Evolutionary conservation across 2,113 vertebrate genomes (phyloP).

Genomic region (Aleadryas rufinucha): DNA sequence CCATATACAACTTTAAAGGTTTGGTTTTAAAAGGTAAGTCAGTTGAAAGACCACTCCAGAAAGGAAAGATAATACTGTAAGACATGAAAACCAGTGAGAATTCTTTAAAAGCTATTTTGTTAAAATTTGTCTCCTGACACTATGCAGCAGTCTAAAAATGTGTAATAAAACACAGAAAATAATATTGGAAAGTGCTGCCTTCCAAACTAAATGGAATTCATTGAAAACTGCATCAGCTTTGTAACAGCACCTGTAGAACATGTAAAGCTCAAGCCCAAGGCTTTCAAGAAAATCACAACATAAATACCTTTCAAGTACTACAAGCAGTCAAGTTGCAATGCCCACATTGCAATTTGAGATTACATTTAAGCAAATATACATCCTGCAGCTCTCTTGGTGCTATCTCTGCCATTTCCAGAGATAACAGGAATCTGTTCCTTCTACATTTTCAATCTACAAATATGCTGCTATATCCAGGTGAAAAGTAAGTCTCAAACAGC

Average conservation of each 20-base stretch:
- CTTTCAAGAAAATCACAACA: background rate
- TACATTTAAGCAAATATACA: background rate
- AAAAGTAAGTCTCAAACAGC: background rate
- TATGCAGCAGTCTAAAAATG: background rate
- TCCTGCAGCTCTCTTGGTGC: background rate
- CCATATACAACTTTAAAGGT: background rate
- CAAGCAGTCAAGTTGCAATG: accelerated
- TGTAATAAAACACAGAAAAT: background rate
- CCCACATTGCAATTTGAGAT: background rate
- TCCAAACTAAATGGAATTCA: background rate
- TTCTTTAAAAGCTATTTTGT: background rate
- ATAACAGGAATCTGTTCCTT: background rate
- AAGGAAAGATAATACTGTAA: background rate
- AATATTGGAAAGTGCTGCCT: background rate
- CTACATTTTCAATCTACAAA: background rate
- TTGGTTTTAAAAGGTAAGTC: background rate
- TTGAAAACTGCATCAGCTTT: background rate
- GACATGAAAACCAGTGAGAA: background rate
- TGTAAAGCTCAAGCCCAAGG: background rate
- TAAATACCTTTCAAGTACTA: background rate
- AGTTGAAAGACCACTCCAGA: background rate
- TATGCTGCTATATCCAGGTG: background rate
- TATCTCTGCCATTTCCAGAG: background rate
- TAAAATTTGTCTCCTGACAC: background rate
- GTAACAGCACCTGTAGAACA: background rate